Evolutionary conservation across 2,888 invertebrate species (phyloP).

Genomic region (Agrochola lychnidis): DNA sequence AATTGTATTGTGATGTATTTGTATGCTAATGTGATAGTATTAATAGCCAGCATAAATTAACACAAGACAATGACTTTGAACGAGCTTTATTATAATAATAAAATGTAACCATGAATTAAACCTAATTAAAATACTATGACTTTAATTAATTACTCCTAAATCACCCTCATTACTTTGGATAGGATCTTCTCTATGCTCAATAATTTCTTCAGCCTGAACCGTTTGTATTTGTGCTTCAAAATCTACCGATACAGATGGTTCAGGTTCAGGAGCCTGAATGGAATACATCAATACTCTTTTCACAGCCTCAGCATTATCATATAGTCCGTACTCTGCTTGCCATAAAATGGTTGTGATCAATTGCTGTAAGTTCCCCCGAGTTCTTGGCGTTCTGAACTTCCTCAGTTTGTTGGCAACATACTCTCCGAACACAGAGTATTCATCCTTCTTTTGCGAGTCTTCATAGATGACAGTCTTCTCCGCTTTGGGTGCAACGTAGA

Average conservation of each 20-base stretch:
- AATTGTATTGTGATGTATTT: neutral
- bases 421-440: slow-evolving; percentile 85
- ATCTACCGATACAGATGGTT: slow-evolving; percentile 39
- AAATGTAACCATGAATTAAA: slow-evolving; percentile 38
- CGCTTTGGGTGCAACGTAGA: slow-evolving; percentile 69
- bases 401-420: slow-evolving; percentile 86
- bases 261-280: slow-evolving; percentile 69
- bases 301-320: slow-evolving; percentile 84
- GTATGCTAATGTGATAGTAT: neutral
- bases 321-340: slow-evolving; percentile 87
- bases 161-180: slow-evolving; percentile 65
- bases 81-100: slow-evolving; percentile 40
- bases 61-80: slow-evolving; percentile 15
- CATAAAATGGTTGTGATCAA: slow-evolving; percentile 86
- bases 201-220: slow-evolving; percentile 63
- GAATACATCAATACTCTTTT: slow-evolving; percentile 81
- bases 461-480: slow-evolving; percentile 72
- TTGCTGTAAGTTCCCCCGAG: slow-evolving; percentile 85
- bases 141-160: slow-evolving; percentile 51
- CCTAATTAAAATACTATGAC: slow-evolving; percentile 28
- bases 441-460: slow-evolving; percentile 75
- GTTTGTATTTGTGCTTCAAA: slow-evolving; percentile 59
- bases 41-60: slow-evolving; percentile 3
- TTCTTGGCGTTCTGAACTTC: slow-evolving; percentile 79
- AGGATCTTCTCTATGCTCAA: slow-evolving; percentile 58